phyloP scores from a whole-genome alignment of 1,140 invertebrate species.

The Orchestia grillus region DNA sequence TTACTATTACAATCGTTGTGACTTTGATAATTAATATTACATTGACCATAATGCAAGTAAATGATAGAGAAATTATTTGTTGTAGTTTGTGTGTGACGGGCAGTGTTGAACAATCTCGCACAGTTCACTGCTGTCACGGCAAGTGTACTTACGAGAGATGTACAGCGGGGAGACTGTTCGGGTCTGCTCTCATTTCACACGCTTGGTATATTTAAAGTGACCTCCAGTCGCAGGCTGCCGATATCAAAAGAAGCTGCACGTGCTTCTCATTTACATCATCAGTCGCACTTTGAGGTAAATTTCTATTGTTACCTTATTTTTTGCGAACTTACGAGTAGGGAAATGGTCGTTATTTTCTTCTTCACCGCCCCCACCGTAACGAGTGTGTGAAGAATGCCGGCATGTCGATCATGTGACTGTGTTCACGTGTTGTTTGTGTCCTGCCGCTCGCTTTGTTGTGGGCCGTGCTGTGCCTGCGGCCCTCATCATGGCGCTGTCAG shows the following conservation, averaged over 20 bases:
- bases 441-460: too few species aligned
- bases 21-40: neutral
- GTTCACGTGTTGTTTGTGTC: too few species aligned
- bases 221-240: too few species aligned
- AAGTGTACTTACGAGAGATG: neutral
- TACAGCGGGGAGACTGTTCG: neutral
- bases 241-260: neutral
- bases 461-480: too few species aligned
- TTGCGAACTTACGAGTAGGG: neutral
- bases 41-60: neutral
- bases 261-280: neutral
- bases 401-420: neutral
- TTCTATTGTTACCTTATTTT: neutral
- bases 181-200: neutral
- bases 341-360: neutral
- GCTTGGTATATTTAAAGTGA: neutral
- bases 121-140: neutral
- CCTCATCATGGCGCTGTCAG: neutral
- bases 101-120: neutral
- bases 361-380: neutral
- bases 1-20: neutral
- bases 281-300: neutral
- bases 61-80: neutral
- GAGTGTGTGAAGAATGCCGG: neutral
- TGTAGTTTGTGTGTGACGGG: neutral